Evolutionary conservation across 2,888 invertebrate genomes (phyloP), one percentile per base, ranked within the genome.

Genomic region (Monoplex corrugatus): DNA sequence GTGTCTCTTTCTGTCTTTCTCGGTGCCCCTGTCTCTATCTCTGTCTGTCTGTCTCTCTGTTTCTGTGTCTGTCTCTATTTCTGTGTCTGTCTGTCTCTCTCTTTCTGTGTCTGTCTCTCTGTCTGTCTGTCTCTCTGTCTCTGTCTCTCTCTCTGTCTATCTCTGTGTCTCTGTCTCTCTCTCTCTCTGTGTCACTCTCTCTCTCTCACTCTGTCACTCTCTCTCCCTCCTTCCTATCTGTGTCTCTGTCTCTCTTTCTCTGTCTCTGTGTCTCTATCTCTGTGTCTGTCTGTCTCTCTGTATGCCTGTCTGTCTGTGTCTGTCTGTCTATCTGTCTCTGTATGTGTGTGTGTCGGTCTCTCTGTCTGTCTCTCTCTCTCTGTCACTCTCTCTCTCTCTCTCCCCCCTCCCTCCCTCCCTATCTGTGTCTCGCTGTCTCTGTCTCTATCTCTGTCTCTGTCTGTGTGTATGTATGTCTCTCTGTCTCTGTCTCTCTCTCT

Each of bases 121-220:
- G n/a, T 78, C 40, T 78, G 45, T 45, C 45, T 78, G 23, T 87
- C 50, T 78, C 35, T 78, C 50, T 87, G 45, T 78, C 50, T 72
- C 35, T 63, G 38, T 86, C 38, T 68, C 68, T 68, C 86, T 86
- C 68, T 57, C 57, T 86, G 10, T 43, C 38, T 38, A 5, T 38
- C 80, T 40, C 13, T 40, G 23, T 80, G 35, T 40, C 40, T 80
- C 13, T 40, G 23, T 80, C 13, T 43, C 80, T 43, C 8, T 80
- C 40, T 80, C 80, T 40, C 38, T 80, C 38, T 80, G 13, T n/a
- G 10, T 35, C 82, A 13, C 23, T 28, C 28, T 28, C 38, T 35
- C 35, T 35, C 40, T 82, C 23, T 44, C 84, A 28, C 84, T 28
- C 44, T n/a, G 28, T 84, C 84, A 43, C 43, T 84, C 43, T 84